Base-by-base conservation (phyloP, 2,888 invertebrate genomes). In the Pollenia angustigena region DNA sequence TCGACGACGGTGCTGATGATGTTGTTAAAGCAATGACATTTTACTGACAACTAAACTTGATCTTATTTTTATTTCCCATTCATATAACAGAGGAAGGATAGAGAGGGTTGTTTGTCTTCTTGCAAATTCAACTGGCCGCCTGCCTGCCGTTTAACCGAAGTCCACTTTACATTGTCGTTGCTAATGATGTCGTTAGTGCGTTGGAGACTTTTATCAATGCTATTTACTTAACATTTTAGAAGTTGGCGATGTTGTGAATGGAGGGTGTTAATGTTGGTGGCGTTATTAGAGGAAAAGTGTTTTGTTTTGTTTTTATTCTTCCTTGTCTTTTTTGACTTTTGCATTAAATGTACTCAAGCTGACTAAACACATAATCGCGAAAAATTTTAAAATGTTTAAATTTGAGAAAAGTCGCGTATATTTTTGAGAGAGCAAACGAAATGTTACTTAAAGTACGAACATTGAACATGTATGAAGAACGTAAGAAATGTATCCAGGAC, bases 11-110 rank as follows among this genome's bases (percentile, higher is more conserved):
- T 74, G 52, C 44, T 72, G 44, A 44, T 80, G 64, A 23, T 50
- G 85, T 81, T 85, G 72, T 86, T 88, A 88, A 89, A 89, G 89
- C 91, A 89, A 90, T 89, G 91, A 89, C 88, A 89, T 89, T 89
- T 89, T 88, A 90, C 87, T 44, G 72, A 66, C 90, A 90, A 91
- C 91, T 91, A 89, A 91, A 88, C 82, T 78, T 83, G 71, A 54
- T 58, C 71, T 78, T 64, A 62, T 66, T 66, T 79, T 8, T 52
- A 54, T 71, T 75, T 66, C 40, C 10, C 64, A 74, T 74, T 66
- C 56, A 46, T 58, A 42, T 66, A 32, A 32, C 32, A 66, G 48
- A 66, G 64, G 72, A 56, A 64, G 78, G 76, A 23, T 23, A 69
- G 81, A 69, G 62, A 62, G 68, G 64, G 54, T 86, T 88, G 87